Percentiles rank a stretch among this genome's conserved stretches.
Conservation (phyloP, 1,140 invertebrate genomes). For the Drosophila funebris region DNA sequence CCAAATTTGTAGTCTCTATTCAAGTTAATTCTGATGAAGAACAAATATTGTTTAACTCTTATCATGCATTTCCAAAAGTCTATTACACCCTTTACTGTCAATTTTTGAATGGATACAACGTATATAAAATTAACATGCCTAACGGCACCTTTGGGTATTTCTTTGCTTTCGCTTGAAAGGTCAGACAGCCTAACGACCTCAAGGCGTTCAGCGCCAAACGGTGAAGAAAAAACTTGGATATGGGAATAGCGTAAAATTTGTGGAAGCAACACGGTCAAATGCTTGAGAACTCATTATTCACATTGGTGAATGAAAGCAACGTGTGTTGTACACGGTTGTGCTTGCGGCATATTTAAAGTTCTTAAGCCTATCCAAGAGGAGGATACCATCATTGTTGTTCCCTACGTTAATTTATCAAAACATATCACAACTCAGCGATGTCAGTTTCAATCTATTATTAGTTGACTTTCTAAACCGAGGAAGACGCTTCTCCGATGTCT, state of each 20-base stretch:
- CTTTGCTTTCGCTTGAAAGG: constrained; percentile 33
- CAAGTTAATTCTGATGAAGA: no score
- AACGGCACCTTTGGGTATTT: constrained; percentile 35
- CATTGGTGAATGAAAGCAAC: constrained; percentile 4
- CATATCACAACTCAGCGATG: constrained; percentile 29
- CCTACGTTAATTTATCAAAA: constrained; percentile 55
- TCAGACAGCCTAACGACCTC: constrained; percentile 35
- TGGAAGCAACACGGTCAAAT: constrained; percentile 8
- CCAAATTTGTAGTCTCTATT: no score
- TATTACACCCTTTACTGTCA: background rate
- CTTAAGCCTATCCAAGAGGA: constrained; percentile 16
- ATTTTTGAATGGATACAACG: background rate
- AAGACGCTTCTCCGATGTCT: background rate
- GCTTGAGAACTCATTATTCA: constrained; percentile 51
- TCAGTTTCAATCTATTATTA: constrained; percentile 8
- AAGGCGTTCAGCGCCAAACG: constrained; percentile 11
- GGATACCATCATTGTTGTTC: background rate
- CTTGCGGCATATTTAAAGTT: constrained; percentile 26
- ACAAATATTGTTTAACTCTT: no score
- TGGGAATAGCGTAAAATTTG: background rate
- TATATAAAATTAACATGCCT: constrained; percentile 52
- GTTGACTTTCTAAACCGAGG: background rate
- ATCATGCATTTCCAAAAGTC: background rate
- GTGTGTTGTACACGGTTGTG: constrained; percentile 17
- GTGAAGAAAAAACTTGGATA: background rate